Percentiles rank a stretch among this genome's conserved stretches.
phyloP scores from a whole-genome alignment of 2,797 vertebrate species.

The Propithecus deckenii region DNA sequence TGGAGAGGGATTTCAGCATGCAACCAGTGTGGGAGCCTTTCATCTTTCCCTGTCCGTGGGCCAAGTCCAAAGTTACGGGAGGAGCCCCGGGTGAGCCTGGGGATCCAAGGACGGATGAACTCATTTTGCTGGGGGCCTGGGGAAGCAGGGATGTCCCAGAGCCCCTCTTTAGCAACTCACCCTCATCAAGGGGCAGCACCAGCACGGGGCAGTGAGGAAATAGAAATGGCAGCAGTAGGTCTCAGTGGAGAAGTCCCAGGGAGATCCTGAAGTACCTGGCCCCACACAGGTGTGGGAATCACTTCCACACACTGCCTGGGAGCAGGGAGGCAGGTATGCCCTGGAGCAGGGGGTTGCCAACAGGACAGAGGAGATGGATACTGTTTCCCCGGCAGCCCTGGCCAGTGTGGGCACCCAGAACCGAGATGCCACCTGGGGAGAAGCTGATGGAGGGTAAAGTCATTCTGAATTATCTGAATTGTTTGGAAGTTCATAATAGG shows the following conservation, averaged over 20 bases:
- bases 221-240: background rate
- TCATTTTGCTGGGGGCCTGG: background rate
- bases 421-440: background rate
- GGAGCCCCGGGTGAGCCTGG: background rate
- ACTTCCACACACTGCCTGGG: background rate
- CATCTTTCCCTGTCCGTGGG: fast-evolving
- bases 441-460: background rate
- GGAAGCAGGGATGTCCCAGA: background rate
- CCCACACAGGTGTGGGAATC: background rate
- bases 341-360: background rate
- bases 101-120: background rate
- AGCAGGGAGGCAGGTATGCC: background rate
- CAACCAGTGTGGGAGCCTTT: fast-evolving
- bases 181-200: background rate
- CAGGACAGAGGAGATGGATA: background rate
- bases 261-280: background rate
- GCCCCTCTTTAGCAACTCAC: too few relatives aligned
- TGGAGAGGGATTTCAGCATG: too few relatives aligned
- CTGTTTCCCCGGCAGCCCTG: too few relatives aligned
- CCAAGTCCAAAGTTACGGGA: background rate
- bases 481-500: background rate
- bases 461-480: background rate
- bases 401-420: background rate
- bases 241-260: background rate
- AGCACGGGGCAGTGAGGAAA: background rate